Percentiles rank a stretch among this genome's conserved stretches.
phyloP scores from a whole-genome alignment of 1,140 invertebrate species.

The Drosophila quadrilineata region DNA sequence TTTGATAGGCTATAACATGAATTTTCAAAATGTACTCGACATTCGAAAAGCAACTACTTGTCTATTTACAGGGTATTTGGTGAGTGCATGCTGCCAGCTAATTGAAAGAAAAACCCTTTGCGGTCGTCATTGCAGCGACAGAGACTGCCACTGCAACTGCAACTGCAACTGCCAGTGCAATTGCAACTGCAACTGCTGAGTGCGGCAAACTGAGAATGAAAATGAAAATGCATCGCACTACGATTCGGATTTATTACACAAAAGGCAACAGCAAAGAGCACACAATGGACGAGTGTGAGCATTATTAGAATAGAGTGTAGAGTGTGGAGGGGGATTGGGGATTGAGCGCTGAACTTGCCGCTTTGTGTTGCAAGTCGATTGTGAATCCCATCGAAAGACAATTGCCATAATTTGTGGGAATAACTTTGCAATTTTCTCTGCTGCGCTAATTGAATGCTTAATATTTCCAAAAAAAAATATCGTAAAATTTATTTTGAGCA shows the following conservation, averaged over 20 bases:
- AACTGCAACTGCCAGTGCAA: not conserved
- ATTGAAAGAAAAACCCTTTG: no score
- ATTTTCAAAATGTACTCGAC: no score
- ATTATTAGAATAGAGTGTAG: not conserved
- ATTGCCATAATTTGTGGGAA: constrained; percentile 64
- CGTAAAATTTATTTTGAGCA: constrained; percentile 1
- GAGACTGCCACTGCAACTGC: not conserved
- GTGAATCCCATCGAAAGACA: constrained; percentile 43
- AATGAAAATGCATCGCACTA: constrained; percentile 48
- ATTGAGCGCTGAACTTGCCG: not conserved
- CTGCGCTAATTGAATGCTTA: constrained; percentile 4
- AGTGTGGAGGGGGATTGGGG: not conserved
- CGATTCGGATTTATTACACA: constrained; percentile 54
- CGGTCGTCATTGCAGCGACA: no score
- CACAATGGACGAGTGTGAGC: no score
- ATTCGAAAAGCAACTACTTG: no score
- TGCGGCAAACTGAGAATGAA: constrained; percentile 28
- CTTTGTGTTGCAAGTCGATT: constrained; percentile 19
- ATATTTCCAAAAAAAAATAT: not conserved
- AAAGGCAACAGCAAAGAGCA: constrained; percentile 22
- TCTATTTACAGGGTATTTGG: no score
- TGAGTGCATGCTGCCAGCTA: no score
- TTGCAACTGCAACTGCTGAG: constrained; percentile 13
- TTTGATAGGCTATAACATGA: not conserved
- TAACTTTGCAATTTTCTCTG: constrained; percentile 59